Percentiles rank a stretch among this genome's conserved stretches.
These are phyloP conservation scores for Mimas tiliae DNA, from an alignment of 2,888 invertebrate genomes.

Conservation along the genomic window DNA sequence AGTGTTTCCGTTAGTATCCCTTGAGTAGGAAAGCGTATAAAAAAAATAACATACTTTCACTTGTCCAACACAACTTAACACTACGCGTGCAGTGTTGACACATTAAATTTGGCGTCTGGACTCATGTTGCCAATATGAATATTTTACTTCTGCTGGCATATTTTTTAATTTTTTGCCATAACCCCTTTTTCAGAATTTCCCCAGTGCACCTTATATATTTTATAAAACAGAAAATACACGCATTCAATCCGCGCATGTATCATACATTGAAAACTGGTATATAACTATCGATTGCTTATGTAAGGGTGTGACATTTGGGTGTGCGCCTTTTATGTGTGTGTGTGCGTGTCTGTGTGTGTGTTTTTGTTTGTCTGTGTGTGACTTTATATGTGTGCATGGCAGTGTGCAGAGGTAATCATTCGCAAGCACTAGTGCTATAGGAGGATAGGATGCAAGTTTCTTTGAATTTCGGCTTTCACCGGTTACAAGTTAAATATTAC, in stretches of 20 bases:
- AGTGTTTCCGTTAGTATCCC: too few species aligned
- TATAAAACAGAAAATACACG: not conserved
- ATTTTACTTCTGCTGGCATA: too few species aligned
- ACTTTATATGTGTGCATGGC: not conserved
- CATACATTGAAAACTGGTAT: constrained; percentile 5
- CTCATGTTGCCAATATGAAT: too few species aligned
- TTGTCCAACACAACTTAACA: too few species aligned
- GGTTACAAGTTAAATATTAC: not conserved
- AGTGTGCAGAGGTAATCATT: constrained; percentile 22
- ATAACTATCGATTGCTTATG: constrained; percentile 24
- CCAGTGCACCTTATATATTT: too few species aligned
- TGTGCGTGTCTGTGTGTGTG: not conserved
- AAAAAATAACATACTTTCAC: too few species aligned
- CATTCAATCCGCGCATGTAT: not conserved
- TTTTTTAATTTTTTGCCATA: too few species aligned
- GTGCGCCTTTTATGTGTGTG: constrained; percentile 5
- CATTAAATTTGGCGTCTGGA: too few species aligned
- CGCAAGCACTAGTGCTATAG: constrained; percentile 27
- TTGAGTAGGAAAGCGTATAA: too few species aligned
- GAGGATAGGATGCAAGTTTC: constrained; percentile 26
- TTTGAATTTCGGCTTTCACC: constrained; percentile 12
- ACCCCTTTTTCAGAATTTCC: too few species aligned
- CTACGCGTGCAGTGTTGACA: too few species aligned
- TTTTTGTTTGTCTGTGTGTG: not conserved
- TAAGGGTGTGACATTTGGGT: not conserved